Evolutionary conservation across 2,797 vertebrate species (phyloP).

Genomic region (Monodelphis domestica): DNA sequence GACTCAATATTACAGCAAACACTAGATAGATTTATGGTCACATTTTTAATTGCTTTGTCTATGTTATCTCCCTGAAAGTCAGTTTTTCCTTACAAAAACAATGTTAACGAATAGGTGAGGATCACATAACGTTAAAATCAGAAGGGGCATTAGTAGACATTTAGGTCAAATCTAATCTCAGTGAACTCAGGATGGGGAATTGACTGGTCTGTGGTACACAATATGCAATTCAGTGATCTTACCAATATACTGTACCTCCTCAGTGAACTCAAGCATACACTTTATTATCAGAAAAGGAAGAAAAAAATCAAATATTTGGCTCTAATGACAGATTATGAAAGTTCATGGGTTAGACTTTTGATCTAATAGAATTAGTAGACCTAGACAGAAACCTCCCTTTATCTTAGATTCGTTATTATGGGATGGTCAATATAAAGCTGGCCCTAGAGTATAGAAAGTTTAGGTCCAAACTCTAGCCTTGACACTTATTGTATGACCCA

Average conservation of each 20-base stretch:
- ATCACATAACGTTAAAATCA: not conserved
- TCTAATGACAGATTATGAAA: not conserved
- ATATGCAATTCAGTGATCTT: not conserved
- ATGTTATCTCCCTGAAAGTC: not conserved
- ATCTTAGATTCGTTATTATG: not conserved
- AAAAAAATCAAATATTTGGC: not conserved
- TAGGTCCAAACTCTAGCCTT: not conserved
- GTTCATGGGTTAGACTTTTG: not conserved
- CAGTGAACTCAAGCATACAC: not conserved
- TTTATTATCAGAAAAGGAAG: not conserved
- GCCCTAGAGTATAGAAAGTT: not conserved
- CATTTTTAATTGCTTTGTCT: not conserved
- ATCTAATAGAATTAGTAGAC: not conserved
- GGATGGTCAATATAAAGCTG: not conserved
- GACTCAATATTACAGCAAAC: not conserved
- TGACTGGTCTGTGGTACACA: not conserved
- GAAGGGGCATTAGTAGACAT: not conserved
- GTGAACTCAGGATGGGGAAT: not conserved
- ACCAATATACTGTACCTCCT: not conserved
- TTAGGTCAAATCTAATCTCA: not conserved
- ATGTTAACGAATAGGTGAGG: not conserved
- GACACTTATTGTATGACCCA: not conserved
- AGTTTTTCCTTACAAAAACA: not conserved
- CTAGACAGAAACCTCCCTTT: not conserved
- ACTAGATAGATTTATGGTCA: not conserved